Conservation (phyloP, 1,140 invertebrate species). For the Halictus rubicundus region DNA sequence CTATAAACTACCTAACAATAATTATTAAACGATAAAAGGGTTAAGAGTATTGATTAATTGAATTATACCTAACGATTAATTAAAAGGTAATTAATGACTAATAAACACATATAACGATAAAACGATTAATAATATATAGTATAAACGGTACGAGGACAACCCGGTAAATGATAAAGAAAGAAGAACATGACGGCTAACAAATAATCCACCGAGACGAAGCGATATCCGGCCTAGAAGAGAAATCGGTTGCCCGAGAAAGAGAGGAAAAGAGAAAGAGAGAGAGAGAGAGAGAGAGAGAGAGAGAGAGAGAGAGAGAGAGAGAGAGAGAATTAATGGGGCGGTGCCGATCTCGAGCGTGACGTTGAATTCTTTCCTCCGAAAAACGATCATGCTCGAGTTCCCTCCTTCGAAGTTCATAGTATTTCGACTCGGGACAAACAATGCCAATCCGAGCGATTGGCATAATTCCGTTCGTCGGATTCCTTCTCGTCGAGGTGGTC, state of each 20-base stretch:
- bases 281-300: too few species aligned
- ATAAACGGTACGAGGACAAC: conserved; percentile 75
- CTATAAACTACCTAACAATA: conserved; percentile 79
- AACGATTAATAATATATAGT: conserved; percentile 67
- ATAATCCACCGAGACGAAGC: conserved; percentile 77
- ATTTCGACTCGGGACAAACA: conserved; percentile 37
- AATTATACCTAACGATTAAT: conserved; percentile 73
- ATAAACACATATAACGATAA: conserved; percentile 68
- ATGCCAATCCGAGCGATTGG: conserved; percentile 28
- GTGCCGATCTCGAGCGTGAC: conserved; percentile 56
- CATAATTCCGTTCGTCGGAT: conserved; percentile 34
- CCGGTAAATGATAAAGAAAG: conserved; percentile 70
- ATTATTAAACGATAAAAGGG: conserved; percentile 75
- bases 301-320: too few species aligned
- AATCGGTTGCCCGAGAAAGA: conserved; percentile 52
- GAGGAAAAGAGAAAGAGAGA: too few species aligned
- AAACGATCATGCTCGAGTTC: conserved; percentile 42
- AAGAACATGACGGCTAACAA: conserved; percentile 77
- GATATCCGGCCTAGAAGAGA: conserved; percentile 67
- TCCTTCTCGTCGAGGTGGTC: conserved; percentile 71
- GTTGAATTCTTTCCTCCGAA: conserved; percentile 35
- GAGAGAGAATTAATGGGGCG: conserved; percentile 6
- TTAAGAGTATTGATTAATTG: conserved; percentile 77
- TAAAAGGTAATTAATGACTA: conserved; percentile 69
- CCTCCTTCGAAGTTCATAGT: conserved; percentile 21